Conservation (phyloP, 2,888 invertebrate genomes). For the Bembecia ichneumoniformis region DNA sequence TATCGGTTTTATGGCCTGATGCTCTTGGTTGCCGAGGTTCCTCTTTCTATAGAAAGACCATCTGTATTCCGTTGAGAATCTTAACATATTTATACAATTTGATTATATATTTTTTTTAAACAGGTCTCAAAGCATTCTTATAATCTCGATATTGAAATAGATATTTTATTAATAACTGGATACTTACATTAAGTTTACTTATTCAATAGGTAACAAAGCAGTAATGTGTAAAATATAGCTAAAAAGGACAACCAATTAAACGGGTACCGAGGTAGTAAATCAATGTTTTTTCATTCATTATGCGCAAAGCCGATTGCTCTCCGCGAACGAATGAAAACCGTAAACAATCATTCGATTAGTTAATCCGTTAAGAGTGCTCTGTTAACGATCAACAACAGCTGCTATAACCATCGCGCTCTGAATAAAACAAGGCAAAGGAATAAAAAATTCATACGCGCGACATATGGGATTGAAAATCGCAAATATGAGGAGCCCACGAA, state of each 20-base stretch:
- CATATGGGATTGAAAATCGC: conserved; percentile 60
- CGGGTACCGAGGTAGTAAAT: conserved; percentile 57
- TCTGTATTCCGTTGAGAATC: no score
- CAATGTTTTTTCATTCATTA: conserved; percentile 60
- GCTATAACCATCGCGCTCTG: conserved; percentile 31
- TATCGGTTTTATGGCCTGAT: no score
- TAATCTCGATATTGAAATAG: no score
- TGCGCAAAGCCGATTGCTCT: conserved; percentile 42
- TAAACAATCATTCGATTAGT: conserved; percentile 63
- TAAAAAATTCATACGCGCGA: conserved; percentile 24
- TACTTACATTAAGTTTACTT: conserved; percentile 12
- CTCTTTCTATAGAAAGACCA: no score
- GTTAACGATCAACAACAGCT: conserved; percentile 29
- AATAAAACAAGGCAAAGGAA: conserved; percentile 39
- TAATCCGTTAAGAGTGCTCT: conserved; percentile 39
- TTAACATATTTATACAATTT: no score
- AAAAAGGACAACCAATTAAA: conserved; percentile 58
- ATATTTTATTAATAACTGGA: no score
- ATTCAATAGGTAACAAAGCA: conserved; percentile 23
- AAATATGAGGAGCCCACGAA: conserved; percentile 55
- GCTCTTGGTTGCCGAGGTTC: no score
- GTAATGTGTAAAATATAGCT: conserved; percentile 37
- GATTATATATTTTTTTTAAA: no score
- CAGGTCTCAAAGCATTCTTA: no score
- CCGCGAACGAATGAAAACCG: conserved; percentile 34